Percentiles rank a stretch among this genome's conserved stretches.
phyloP scores from a whole-genome alignment of 2,888 invertebrate species.

The Allolobophora icterica region DNA sequence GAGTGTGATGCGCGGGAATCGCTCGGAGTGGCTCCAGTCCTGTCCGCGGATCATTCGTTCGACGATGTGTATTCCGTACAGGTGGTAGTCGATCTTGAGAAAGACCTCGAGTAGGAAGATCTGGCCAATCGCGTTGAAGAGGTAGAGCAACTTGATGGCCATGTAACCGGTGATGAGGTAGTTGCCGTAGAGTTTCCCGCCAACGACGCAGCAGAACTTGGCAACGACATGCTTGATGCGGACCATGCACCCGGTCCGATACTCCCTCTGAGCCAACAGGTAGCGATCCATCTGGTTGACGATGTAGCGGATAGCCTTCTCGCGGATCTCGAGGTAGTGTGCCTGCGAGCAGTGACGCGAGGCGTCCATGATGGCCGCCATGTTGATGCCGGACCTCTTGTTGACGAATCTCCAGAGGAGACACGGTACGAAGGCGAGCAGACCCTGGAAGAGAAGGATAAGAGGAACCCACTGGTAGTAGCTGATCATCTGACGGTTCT shows the following conservation, averaged over 20 bases:
- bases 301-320: slow-evolving; percentile 64
- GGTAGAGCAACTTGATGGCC: slow-evolving; percentile 66
- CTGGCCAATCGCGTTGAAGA: slow-evolving; percentile 67
- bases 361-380: slow-evolving; percentile 51
- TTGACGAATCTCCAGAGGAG: slow-evolving; percentile 51
- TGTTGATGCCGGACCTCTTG: slow-evolving; percentile 50
- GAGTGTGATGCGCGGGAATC: slow-evolving; percentile 64
- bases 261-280: slow-evolving; percentile 65
- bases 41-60: slow-evolving; percentile 64
- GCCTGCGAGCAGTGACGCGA: slow-evolving; percentile 50
- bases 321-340: slow-evolving; percentile 51
- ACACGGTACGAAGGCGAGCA: slow-evolving; percentile 50
- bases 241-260: slow-evolving; percentile 63
- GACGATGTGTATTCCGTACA: slow-evolving; percentile 67
- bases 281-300: slow-evolving; percentile 67
- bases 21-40: slow-evolving; percentile 61
- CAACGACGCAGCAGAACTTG: slow-evolving; percentile 63
- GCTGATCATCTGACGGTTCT: slow-evolving; percentile 45
- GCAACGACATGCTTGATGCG: slow-evolving; percentile 63
- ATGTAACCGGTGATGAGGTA: slow-evolving; percentile 67
- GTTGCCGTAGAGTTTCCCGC: slow-evolving; percentile 66
- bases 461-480: slow-evolving; percentile 53
- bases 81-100: slow-evolving; percentile 65
- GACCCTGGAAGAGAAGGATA: slow-evolving; percentile 50
- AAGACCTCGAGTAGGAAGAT: slow-evolving; percentile 67